Base-by-base conservation (phyloP, 2,113 vertebrate species). In the Aldabrachelys gigantea region DNA sequence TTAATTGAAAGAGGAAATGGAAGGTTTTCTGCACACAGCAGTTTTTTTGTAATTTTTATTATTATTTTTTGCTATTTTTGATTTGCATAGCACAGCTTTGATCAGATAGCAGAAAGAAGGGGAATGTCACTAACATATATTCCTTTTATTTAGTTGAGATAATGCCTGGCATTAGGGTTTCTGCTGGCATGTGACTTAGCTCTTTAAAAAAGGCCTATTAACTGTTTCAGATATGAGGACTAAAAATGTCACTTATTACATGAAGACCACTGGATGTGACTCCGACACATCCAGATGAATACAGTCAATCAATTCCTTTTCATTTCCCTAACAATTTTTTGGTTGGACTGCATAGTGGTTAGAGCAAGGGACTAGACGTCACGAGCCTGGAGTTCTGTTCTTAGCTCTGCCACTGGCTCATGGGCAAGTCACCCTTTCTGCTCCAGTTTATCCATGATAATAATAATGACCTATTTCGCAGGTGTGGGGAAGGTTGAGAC, bases 81-180 rank as follows among this genome's bases (percentile, higher is more conserved):
- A 80, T 94, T 93, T 95, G 93, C 91, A 75, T 91, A 76, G 82
- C 5, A 89, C 80, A 90, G 82, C 80, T 52, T 62, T 88, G 79
- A 91, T 95, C 87, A 3, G 69, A 89, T 84, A 90, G 90, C 75
- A 85, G 21, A 75, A 75, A 13, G 90, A 91, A 92, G 84, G 65
- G 88, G 88, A 88, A 85, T 31, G 2, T 87, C 56, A 52, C 0
- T 41, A 89, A 82, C 72, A 19, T 29, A 83, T 88, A 94, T 93
- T 96, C 94, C 84, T 84, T 93, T 91, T 87, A 91, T 92, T 95
- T 84, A 89, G 95, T 88, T 97, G 93, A 97, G 90, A 95, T 95
- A 94, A 94, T 97, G 85, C 94, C 88, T 96, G 94, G 95, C 95
- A 87, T 89, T 69, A 83, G 87, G 91, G 86, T 85, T 56, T 16